These are phyloP conservation scores for Hippolais icterina DNA, from an alignment of 2,113 vertebrate species.

Conservation along the genomic window DNA sequence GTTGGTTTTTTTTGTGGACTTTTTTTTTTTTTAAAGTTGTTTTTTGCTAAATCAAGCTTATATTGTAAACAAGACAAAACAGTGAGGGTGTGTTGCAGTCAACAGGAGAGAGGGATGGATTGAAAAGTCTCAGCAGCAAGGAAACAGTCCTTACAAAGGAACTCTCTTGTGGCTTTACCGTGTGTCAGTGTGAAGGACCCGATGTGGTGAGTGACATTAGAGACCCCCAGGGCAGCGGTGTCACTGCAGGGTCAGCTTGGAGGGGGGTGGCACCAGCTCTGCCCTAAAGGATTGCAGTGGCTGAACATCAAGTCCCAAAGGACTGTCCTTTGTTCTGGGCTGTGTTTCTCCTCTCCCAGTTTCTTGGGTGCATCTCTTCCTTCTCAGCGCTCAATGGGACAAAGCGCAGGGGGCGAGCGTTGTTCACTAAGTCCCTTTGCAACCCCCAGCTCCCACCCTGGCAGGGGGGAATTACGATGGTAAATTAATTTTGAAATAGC, in stretches of 20 bases:
- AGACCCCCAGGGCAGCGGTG: neutral
- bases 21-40: neutral
- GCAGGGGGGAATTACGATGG: neutral
- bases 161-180: conserved; percentile 35
- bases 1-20: neutral
- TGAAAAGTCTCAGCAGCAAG: conserved; percentile 55
- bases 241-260: neutral
- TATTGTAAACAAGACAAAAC: conserved; percentile 74
- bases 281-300: neutral
- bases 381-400: neutral
- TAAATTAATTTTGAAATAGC: neutral
- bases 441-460: neutral
- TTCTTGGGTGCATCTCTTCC: neutral
- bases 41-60: conserved; percentile 61
- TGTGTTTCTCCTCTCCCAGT: conserved; percentile 17
- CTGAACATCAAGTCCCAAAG: conserved; percentile 47
- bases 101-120: conserved; percentile 39
- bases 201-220: neutral
- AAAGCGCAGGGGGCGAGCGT: neutral
- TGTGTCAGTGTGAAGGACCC: conserved; percentile 32
- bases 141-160: conserved; percentile 53
- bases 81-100: conserved; percentile 55
- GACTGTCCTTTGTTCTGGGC: conserved; percentile 47
- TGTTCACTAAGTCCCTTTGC: neutral
- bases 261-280: neutral